Conservation (phyloP, 2,797 vertebrate genomes). For the Crocidura indochinensis region DNA sequence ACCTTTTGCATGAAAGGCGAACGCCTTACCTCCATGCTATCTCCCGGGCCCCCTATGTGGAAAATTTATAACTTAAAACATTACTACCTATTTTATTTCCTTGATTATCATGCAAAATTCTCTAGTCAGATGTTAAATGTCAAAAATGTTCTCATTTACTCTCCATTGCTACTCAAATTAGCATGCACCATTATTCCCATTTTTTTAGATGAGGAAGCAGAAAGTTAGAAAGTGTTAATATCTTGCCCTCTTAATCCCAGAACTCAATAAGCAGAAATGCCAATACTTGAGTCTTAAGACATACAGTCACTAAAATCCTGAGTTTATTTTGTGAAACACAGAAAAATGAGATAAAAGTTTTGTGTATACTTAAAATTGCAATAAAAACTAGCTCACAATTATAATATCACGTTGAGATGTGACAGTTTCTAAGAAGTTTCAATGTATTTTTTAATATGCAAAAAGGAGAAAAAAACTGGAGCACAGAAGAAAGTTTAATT, state of each 20-base stretch:
- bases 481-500: not conserved
- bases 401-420: not conserved
- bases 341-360: not conserved
- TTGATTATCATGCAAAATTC: slow-evolving; percentile 19
- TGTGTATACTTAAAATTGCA: not conserved
- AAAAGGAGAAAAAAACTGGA: not conserved
- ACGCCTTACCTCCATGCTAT: too few relatives aligned
- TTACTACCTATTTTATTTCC: not conserved
- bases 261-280: not conserved
- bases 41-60: too few relatives aligned
- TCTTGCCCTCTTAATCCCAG: not conserved
- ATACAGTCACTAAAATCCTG: not conserved
- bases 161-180: not conserved
- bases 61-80: slow-evolving; percentile 19
- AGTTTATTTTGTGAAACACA: not conserved
- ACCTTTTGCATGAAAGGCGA: too few relatives aligned
- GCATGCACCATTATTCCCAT: not conserved
- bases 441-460: not conserved
- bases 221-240: not conserved
- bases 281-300: not conserved
- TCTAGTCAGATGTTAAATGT: not conserved
- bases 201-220: slow-evolving; percentile 28
- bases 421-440: not conserved
- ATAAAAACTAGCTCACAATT: not conserved
- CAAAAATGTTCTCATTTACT: not conserved